Base-by-base conservation (phyloP, 2,113 vertebrate genomes). In the Phalacrocorax aristotelis region DNA sequence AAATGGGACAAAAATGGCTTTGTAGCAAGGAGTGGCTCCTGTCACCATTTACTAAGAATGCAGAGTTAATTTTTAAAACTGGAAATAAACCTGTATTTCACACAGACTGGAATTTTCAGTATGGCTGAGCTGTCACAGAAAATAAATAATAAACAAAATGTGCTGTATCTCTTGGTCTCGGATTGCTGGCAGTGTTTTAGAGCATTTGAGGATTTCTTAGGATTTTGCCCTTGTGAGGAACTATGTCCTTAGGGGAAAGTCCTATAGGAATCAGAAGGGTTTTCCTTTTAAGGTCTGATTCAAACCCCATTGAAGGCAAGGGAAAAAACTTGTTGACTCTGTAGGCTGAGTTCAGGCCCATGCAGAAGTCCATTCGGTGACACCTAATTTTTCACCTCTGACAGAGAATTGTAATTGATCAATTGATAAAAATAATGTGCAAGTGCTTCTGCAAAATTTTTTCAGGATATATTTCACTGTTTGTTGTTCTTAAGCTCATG, bases 211-310 rank as follows among this genome's bases (percentile, higher is more conserved):
- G 7, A 25, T 84, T 89, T 92, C 38, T 77, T 82, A 72, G 44
- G 48, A 38, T 87, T 92, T 96, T 92, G 44, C 30, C 52, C 77
- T 52, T 91, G 21, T 64, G 57, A 83, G 7, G 13, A 87, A 9
- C 11, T 76, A 10, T 65, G 55, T 75, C 65, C 44, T 83, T 69
- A 72, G 61, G 80, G 42, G 40, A 61, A 79, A 57, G 38, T 82
- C 34, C 65, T 91, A 79, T 79, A 61, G 83, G 65, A 92, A 80
- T 93, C 79, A 88, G 62, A 86, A 83, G 9, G 16, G 13, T 57
- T 97, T 92, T 79, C 86, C 90, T 95, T 92, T 94, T 95, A 92
- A 91, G 77, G 72, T 64, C 77, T 87, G 52, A 84, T 79, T 79
- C 55, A 61, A 87, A 92, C 5, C 7, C 14, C 21, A 68, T 6